These are phyloP conservation scores for Ammodytes dubius DNA, from an alignment of 2,113 vertebrate genomes.

Conservation along the genomic window DNA sequence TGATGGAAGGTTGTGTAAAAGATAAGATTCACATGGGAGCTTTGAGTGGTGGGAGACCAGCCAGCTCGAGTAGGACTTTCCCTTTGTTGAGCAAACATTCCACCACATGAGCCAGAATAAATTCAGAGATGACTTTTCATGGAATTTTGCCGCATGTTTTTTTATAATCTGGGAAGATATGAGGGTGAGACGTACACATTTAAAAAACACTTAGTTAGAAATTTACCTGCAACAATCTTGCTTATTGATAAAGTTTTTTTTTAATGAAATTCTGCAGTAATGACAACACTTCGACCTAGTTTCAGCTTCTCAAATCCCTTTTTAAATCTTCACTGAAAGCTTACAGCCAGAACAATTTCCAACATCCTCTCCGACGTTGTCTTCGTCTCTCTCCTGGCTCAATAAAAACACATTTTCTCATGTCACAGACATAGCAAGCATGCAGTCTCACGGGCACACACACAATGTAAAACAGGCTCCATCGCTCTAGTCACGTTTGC, in stretches of 20 bases:
- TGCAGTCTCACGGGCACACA: slow-evolving; percentile 3
- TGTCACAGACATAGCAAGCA: slow-evolving; percentile 19
- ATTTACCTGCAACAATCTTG: background rate
- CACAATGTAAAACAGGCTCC: slow-evolving; percentile 17
- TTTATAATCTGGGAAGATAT: background rate
- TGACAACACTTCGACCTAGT: background rate
- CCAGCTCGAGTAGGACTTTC: slow-evolving; percentile 45
- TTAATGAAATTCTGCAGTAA: background rate
- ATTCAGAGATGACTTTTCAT: background rate
- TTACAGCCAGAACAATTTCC: slow-evolving; percentile 19
- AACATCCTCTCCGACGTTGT: slow-evolving; percentile 9
- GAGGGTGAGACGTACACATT: too few species aligned
- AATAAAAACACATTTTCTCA: slow-evolving; percentile 26
- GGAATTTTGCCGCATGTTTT: background rate
- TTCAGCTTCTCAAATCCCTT: background rate
- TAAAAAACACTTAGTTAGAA: background rate
- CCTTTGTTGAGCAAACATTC: slow-evolving; percentile 18
- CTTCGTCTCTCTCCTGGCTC: slow-evolving; percentile 4
- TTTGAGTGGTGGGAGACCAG: slow-evolving; percentile 28
- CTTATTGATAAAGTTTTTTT: background rate
- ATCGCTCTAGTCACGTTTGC: background rate
- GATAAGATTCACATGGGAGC: slow-evolving; percentile 22
- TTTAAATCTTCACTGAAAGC: slow-evolving; percentile 9
- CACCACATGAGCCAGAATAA: slow-evolving; percentile 27
- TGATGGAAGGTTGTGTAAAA: slow-evolving; percentile 47